Percentiles rank a stretch among this genome's conserved stretches.
Evolutionary conservation across 2,888 invertebrate species (phyloP).

Genomic region (Ophion slaviceki): DNA sequence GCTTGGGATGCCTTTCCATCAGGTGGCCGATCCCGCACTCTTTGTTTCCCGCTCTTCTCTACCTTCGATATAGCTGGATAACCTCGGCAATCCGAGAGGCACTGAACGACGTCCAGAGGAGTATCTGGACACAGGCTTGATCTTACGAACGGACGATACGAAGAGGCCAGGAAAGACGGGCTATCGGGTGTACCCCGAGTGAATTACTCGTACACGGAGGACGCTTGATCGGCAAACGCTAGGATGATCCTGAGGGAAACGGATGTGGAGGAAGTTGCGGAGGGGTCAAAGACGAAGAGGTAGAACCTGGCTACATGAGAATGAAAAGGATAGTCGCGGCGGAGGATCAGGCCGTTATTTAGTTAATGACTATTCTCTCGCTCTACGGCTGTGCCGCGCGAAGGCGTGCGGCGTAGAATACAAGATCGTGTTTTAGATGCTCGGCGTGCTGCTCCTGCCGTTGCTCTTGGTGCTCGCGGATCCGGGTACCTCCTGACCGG

Average conservation of each 20-base stretch:
- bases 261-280: constrained; percentile 29
- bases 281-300: constrained; percentile 5
- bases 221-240: constrained; percentile 2
- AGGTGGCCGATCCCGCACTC: too few species aligned
- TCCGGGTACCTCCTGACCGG: constrained; percentile 69
- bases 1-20: too few species aligned
- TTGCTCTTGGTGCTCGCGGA: constrained; percentile 67
- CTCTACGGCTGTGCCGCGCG: constrained; percentile 69
- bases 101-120: too few species aligned
- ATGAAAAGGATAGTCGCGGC: constrained; percentile 66
- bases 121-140: too few species aligned
- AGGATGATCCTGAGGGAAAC: constrained; percentile 24
- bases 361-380: constrained; percentile 83
- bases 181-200: background rate
- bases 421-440: constrained; percentile 83
- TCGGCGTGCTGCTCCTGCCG: constrained; percentile 74
- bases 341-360: constrained; percentile 80
- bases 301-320: constrained; percentile 33
- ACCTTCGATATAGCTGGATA: too few species aligned
- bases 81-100: too few species aligned
- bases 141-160: too few species aligned
- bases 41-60: too few species aligned
- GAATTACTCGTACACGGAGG: background rate
- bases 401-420: constrained; percentile 79
- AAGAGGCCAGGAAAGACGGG: background rate